Evolutionary conservation across 2,113 vertebrate genomes (phyloP), one percentile per base, ranked within the genome.

Genomic region (Sturnira hondurensis): DNA sequence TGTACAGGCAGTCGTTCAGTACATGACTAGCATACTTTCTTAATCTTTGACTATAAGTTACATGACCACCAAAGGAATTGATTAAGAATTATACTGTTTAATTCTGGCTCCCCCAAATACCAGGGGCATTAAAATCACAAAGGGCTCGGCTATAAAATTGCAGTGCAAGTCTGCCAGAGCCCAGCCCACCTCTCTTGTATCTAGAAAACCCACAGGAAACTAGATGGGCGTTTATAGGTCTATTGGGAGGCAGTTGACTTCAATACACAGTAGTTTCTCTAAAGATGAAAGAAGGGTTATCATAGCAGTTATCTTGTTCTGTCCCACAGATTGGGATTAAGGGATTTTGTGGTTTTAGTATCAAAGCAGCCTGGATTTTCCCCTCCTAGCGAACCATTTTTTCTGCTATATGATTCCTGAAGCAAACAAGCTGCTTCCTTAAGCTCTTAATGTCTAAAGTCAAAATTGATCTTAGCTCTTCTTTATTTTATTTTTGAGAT

Each of bases 371-470:
- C 70, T 67, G 12, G 24, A 5, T 87, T 67, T 67, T 94, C 73
- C 38, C 45, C 9, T 74, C 38, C 78, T 74, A 41, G 26, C 70
- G 47, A 88, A 77, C 67, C 14, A 19, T 47, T 81, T 31, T 52
- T 74, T 95, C 26, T 83, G 58, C 31, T 91, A 0, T 56, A 3
- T 84, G 86, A 84, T 91, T 71, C 4, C 26, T 76, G 43, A 94
- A 38, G n/a, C 56, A 83, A 76, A 52, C 45, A 93, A 58, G 50
- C 63, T 61, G 15, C 36, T 89, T 94, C 28, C 63, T 76, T 92
- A 91, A 92, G 33, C n/a, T 90, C 36, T 94, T 82, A 31, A 65
- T 95, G 52, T 93, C n/a, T 82, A 4, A 90, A 74, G 38, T 81
- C 26, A 77, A 70, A 85, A 16, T 61, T 54, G 36, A 95, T 84